Base-by-base conservation (phyloP, 1,140 invertebrate genomes). In the Mycetomoellerius zeteki region DNA sequence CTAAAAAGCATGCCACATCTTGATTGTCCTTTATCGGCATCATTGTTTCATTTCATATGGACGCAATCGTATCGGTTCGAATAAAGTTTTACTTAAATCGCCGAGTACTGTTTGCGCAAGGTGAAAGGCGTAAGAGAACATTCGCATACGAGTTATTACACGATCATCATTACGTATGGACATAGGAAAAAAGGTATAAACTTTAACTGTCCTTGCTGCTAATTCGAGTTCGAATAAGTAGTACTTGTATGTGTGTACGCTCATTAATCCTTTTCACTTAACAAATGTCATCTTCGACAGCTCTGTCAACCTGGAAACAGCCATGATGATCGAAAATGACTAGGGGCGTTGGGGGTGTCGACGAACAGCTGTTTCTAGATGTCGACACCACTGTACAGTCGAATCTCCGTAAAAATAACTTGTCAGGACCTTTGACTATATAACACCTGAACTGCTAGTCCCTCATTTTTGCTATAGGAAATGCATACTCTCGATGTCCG, bases 1-100 rank as follows among this genome's bases (percentile, higher is more conserved):
- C 98, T 94, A 98, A 97, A 96, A 98, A 99, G 95, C 98, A 99
- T 86, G 98, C 97, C 92, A 99, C 96, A 97, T 99, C 98, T 94
- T 98, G 96, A 96, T 99, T 99, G 95, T 99, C 98, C 95, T 97
- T 98, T 89, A 98, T 96, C 89, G 97, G 97, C 96, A 97, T 97
- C 97, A 98, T 98, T 95, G 96, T 97, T 93, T 94, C 96, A 96
- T 96, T 92, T 94, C 95, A 95, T 95, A 72, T 86, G 50, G 81
- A 86, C 72, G 16, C 37, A 64, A 72, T 47, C n/a, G 47, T 78
- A 78, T 71, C 60, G 52, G 71, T 69, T 75, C 24, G 50, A 85
- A 91, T 60, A 87, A 64, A 71, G 21, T 21, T 64, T 90, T 19
- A 76, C 77, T 69, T 71, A 86, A 90, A 92, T 56, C 76, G 75